These are phyloP conservation scores for Anastrepha obliqua DNA, from an alignment of 1,140 invertebrate genomes.

Conservation along the genomic window DNA sequence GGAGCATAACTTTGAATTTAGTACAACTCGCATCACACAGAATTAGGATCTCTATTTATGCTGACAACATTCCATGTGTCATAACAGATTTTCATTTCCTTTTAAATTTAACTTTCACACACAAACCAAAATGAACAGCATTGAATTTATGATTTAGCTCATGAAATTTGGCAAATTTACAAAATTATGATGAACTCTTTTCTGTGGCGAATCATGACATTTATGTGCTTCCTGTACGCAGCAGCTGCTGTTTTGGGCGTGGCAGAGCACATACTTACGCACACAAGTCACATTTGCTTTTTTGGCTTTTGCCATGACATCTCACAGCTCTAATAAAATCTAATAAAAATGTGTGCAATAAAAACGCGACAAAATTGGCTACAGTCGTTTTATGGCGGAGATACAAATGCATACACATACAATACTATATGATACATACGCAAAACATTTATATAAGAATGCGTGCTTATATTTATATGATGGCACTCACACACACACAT, in stretches of 20 bases:
- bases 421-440: background rate
- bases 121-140: background rate
- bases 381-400: background rate
- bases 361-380: constrained; percentile 45
- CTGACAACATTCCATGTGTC: background rate
- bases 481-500: background rate
- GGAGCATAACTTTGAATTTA: no score
- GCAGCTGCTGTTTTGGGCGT: background rate
- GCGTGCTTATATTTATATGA: no score
- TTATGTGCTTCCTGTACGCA: constrained; percentile 25
- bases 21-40: no score
- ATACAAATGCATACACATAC: background rate
- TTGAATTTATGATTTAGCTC: constrained; percentile 23
- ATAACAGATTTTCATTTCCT: background rate
- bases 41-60: background rate
- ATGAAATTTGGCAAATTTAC: constrained; percentile 40
- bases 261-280: background rate
- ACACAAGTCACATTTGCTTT: background rate
- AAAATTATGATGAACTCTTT: constrained; percentile 48
- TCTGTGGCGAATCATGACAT: constrained; percentile 42
- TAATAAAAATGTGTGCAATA: constrained; percentile 41
- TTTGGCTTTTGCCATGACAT: constrained; percentile 13
- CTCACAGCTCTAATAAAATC: constrained; percentile 28
- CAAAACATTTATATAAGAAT: no score
- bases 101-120: background rate